phyloP scores from a whole-genome alignment of 2,797 vertebrate genomes.

The Fratercula arctica region DNA sequence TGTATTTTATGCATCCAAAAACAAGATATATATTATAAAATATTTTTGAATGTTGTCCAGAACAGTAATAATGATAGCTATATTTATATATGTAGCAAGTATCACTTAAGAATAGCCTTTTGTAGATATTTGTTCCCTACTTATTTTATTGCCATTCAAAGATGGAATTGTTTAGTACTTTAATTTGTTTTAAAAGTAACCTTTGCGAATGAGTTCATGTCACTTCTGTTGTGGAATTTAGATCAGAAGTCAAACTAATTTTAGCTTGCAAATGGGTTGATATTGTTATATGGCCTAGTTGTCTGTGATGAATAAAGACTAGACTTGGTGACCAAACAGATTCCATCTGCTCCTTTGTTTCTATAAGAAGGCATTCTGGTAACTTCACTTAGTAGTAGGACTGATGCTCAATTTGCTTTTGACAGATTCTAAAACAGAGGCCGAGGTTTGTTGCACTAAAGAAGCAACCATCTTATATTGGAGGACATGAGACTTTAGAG shows the following conservation, averaged over 20 bases:
- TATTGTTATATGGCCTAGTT: background rate
- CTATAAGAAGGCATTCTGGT: background rate
- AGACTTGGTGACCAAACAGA: background rate
- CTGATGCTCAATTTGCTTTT: constrained; percentile 21
- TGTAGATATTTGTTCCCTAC: background rate
- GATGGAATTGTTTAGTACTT: background rate
- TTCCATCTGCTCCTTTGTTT: background rate
- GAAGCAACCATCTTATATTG: constrained; percentile 91
- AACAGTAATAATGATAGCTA: background rate
- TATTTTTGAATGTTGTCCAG: background rate
- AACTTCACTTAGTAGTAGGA: background rate
- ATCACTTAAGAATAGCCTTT: background rate
- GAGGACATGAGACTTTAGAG: constrained; percentile 86
- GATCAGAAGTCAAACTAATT: background rate
- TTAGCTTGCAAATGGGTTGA: background rate
- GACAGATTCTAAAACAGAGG: constrained; percentile 91
- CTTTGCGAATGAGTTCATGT: background rate
- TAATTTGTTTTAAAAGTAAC: constrained; percentile 4
- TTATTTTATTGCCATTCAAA: background rate
- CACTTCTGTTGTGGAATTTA: background rate
- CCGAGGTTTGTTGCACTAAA: constrained; percentile 94
- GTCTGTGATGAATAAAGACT: background rate
- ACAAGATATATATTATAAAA: background rate
- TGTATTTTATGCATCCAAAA: background rate
- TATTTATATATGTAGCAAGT: background rate